Evolutionary conservation across 2,113 vertebrate species (phyloP), one percentile per base, ranked within the genome.

Genomic region (Trogon surrucura): DNA sequence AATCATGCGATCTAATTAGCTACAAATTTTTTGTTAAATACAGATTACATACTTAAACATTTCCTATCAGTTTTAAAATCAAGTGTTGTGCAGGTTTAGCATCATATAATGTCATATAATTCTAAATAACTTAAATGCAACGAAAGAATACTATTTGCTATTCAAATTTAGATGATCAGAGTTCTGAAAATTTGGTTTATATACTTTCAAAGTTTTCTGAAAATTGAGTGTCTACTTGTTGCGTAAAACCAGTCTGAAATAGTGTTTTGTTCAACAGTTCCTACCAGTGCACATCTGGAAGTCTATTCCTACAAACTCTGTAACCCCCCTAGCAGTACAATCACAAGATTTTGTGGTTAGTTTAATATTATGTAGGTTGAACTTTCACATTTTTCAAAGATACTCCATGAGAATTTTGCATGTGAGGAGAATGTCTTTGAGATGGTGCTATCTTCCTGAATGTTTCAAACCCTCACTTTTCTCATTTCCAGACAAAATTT

Each of bases 11-110:
- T 91, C 64, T 95, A 94, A 94, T 97, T 96, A 97, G 65, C 72
- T 95, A 90, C 94, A 97, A 96, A 96, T 95, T 95, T 90, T 93
- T 97, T 97, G 60, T 96, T 95, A 97, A 98, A 95, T 89, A 97
- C 95, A 80, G 75, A 96, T 96, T 96, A 96, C 92, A 97, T 94
- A 77, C 70, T 91, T 94, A 88, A 97, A 96, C 62, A 88, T 44
- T 96, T 91, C 73, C 23, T 79, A 66, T 47, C 54, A 51, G 51
- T 82, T 89, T 91, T 45, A 80, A 61, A 18, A 70, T 77, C 47
- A 80, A 20, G 27, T 36, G 32, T 58, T 84, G 48, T 71, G 25
- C 27, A 74, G 8, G 23, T 80, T 85, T 78, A 69, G 13, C 44
- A 56, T 66, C 82, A 44, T 11, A 18, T 70, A 51, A 66, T 79